Base-by-base conservation (phyloP, 2,113 vertebrate genomes). In the Psophia crepitans region DNA sequence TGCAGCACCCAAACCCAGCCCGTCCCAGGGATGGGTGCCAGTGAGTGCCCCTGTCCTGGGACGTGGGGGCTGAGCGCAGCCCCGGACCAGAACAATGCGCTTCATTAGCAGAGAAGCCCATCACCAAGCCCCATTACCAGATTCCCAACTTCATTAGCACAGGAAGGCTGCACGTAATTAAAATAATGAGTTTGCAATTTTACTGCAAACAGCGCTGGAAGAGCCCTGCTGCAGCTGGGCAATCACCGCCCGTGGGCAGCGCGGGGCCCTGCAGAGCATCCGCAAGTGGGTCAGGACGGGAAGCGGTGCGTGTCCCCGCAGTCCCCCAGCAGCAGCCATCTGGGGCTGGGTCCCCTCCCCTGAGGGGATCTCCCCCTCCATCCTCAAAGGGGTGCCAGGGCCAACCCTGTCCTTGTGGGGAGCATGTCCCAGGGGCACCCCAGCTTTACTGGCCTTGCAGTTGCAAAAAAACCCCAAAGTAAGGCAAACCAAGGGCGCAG, bases 101-200 rank as follows among this genome's bases (percentile, higher is more conserved):
- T 96, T 96, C 93, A 97, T 98, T 96, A 97, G 93, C 21, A 0
- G 84, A 91, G 93, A 89, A 96, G 74, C 84, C 90, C 89, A 26
- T 94, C 97, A 96, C 93, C 95, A 77, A 94, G 91, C 90, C 93
- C 94, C 94, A 94, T 98, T 95, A 96, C 86, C 94, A 89, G 84
- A 76, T 53, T 98, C 94, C 76, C 87, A 96, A 95, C 93, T 97
- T 98, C 97, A 98, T 98, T 97, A 97, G 90, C 94, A 58, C 95
- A 96, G 94, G 95, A 95, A 96, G 93, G 88, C 92, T 94, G 95
- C 85, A 92, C 41, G 0, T 95, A 98, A 98, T 97, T 97, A 97
- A 95, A 97, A 95, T 97, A 98, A 97, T 86, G 97, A 97, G 91
- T 71, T 90, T 93, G 93, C 41, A 19, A 73, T 97, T 98, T 96